These are phyloP conservation scores for Caenorhabditis briggsae DNA, from an alignment of 1,140 invertebrate species.

Conservation along the genomic window DNA sequence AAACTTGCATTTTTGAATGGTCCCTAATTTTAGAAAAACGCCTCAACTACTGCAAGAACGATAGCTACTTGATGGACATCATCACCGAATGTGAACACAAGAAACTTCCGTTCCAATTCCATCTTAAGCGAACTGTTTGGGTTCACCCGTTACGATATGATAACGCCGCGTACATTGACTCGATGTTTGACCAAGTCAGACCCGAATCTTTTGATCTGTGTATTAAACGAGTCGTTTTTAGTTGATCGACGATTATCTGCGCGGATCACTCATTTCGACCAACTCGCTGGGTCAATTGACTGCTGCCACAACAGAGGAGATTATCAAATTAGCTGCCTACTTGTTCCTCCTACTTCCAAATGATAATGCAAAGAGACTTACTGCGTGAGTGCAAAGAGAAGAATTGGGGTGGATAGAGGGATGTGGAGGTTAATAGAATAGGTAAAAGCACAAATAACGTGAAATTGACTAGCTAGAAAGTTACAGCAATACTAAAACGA, in stretches of 20 bases:
- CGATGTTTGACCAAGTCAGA: conserved; percentile 89
- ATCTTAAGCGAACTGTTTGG: conserved; percentile 98
- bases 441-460: neutral
- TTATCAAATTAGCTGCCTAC: conserved; percentile 65
- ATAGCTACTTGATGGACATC: conserved; percentile 97
- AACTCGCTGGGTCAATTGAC: conserved; percentile 88
- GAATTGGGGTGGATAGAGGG: neutral
- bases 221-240: conserved; percentile 65
- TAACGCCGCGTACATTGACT: conserved; percentile 92
- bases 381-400: conserved; percentile 27
- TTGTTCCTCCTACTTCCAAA: conserved; percentile 87
- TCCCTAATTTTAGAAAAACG: conserved; percentile 81
- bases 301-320: conserved; percentile 59
- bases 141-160: conserved; percentile 90
- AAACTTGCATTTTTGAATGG: too few relatives aligned
- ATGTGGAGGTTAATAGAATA: neutral
- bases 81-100: conserved; percentile 94
- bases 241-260: conserved; percentile 92
- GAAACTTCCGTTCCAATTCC: conserved; percentile 82
- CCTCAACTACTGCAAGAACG: conserved; percentile 91
- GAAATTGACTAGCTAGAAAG: too few relatives aligned
- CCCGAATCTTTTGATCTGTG: neutral
- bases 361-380: conserved; percentile 82
- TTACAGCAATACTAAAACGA: too few relatives aligned
- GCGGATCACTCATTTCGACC: conserved; percentile 62